Evolutionary conservation across 1,140 invertebrate genomes (phyloP), one percentile per base, ranked within the genome.

Genomic region (Sarcophaga peregrina): DNA sequence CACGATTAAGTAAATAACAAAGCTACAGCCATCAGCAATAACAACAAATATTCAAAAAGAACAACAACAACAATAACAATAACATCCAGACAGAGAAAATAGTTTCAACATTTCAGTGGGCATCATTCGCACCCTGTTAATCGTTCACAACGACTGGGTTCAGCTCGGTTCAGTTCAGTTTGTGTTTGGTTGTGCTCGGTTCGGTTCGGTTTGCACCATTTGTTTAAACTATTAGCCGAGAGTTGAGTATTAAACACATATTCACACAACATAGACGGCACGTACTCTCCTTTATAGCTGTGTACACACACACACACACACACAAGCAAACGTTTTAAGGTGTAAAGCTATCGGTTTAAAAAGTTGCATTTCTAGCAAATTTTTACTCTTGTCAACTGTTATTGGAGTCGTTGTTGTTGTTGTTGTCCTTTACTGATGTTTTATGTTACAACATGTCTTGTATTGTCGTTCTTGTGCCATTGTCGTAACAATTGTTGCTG

Each of bases 291-390:
- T 2, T 1, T 52, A 52, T 52, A 9, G 2, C 1, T 52, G 5
- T 52, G 50, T 52, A 52, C 13, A 68, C 47, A 52, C 46, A 45
- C n/a, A 78, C 17, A 50, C 75, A 78, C 3, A 50, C 47, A 20
- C 48, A 11, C n/a, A 20, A 20, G 75, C n/a, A 5, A 48, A 11
- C 15, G 47, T 78, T 78, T 20, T 78, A 78, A 78, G 50, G 75
- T 78, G 47, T 47, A 78, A 78, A 78, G 47, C 20, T 48, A 78
- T 78, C 47, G 47, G 75, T 47, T 78, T 78, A 52, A 78, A 78
- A 78, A 78, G 75, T 78, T 78, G 75, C 75, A 78, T 78, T 78
- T 78, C 25, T 78, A 50, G 75, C 75, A 78, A 78, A 25, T 76
- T 76, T 76, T 46, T 76, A 48, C 20, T 50, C n/a, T 15, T 15